Evolutionary conservation across 2,888 invertebrate species (phyloP).

Genomic region (Amiota communis): DNA sequence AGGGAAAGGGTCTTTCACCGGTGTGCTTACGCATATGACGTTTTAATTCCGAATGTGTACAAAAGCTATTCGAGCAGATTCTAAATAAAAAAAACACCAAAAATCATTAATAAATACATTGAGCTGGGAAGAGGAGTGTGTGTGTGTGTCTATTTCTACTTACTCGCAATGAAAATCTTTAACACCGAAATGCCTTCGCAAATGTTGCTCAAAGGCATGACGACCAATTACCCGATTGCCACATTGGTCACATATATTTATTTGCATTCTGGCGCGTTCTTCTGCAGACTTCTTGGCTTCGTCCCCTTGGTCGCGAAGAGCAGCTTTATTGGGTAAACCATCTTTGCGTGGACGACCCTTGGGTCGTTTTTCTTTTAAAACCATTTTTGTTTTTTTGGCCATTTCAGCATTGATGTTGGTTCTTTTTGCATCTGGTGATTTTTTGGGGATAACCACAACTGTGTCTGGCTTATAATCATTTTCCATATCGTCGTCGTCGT

Average conservation of each 20-base stretch:
- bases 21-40: conserved; percentile 66
- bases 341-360: too few species aligned
- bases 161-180: conserved; percentile 68
- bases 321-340: too few species aligned
- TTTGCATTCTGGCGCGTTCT: too few species aligned
- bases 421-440: too few species aligned
- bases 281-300: conserved; percentile 11
- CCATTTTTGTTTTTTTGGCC: conserved; percentile 35
- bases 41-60: conserved; percentile 63
- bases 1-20: conserved; percentile 63
- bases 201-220: conserved; percentile 62
- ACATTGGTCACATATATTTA: conserved; percentile 64
- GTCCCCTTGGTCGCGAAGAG: conserved; percentile 25
- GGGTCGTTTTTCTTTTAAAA: too few species aligned
- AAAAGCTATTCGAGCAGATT: conserved; percentile 62
- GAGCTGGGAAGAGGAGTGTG: neutral
- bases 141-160: conserved; percentile 39
- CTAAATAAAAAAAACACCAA: conserved; percentile 41
- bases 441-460: too few species aligned
- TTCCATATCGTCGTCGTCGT: neutral
- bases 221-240: conserved; percentile 63
- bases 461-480: neutral
- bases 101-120: neutral
- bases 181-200: conserved; percentile 66
- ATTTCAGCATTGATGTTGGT: neutral